Conservation (phyloP, 2,888 invertebrate genomes). For the Aphodius sticticus region DNA sequence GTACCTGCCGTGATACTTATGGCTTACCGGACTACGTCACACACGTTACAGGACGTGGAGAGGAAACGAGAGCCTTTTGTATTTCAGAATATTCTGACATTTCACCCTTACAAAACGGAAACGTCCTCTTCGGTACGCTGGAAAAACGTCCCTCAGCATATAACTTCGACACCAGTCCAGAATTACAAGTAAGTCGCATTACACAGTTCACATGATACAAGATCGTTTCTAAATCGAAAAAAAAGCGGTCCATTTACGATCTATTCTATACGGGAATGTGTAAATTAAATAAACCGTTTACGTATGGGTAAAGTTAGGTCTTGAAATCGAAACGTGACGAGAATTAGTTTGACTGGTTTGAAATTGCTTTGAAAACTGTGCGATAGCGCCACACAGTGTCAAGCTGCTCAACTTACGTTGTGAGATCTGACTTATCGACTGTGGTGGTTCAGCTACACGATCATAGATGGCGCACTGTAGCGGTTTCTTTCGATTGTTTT, state of each 20-base stretch:
- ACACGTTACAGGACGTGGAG: conserved; percentile 67
- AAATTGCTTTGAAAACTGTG: conserved; percentile 5
- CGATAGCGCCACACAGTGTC: neutral
- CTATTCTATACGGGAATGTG: conserved; percentile 12
- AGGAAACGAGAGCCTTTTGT: conserved; percentile 94
- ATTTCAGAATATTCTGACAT: conserved; percentile 99
- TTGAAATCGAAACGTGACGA: neutral
- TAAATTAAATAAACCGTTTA: conserved; percentile 7
- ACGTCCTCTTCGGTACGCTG: conserved; percentile 93
- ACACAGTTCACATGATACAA: neutral
- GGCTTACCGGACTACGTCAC: conserved; percentile 70
- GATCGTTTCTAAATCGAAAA: conserved; percentile 7
- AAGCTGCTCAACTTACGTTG: neutral
- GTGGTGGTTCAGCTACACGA: neutral
- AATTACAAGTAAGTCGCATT: conserved; percentile 77
- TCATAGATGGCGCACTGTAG: neutral
- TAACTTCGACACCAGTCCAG: conserved; percentile 88
- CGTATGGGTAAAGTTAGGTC: neutral
- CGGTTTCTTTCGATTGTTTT: neutral
- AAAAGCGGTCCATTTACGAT: neutral
- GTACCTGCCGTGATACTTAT: conserved; percentile 92
- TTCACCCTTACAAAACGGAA: conserved; percentile 92
- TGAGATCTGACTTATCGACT: neutral
- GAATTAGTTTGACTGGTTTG: neutral
- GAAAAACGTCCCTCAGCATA: conserved; percentile 94